phyloP scores from a whole-genome alignment of 2,113 vertebrate genomes.

The Phocoena sinus region DNA sequence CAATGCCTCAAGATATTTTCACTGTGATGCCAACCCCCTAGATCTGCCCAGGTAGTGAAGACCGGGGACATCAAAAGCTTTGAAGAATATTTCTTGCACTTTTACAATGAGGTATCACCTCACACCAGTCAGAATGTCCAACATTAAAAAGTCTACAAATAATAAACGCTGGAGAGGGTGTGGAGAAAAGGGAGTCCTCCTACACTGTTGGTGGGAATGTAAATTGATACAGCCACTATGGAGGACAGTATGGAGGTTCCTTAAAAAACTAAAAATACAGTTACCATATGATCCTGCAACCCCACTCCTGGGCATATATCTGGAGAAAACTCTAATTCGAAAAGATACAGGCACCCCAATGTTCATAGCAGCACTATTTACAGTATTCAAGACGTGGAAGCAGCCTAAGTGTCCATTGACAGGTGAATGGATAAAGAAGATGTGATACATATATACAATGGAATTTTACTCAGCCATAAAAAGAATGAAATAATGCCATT shows the following conservation, averaged over 20 bases:
- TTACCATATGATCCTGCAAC: not conserved
- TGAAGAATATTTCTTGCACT: not conserved
- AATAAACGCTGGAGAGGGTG: not conserved
- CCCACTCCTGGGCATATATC: not conserved
- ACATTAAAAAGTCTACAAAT: not conserved
- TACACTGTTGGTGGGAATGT: not conserved
- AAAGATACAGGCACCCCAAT: not conserved
- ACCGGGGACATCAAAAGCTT: not conserved
- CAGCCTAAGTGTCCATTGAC: not conserved
- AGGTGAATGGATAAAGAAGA: not conserved
- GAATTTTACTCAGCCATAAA: too few species aligned
- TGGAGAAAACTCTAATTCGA: not conserved
- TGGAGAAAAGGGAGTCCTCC: not conserved
- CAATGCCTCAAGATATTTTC: not conserved
- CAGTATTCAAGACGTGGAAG: not conserved
- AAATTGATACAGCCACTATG: not conserved
- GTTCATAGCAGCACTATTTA: not conserved
- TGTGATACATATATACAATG: too few species aligned
- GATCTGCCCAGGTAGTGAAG: not conserved
- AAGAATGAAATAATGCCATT: too few species aligned
- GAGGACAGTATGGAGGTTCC: not conserved
- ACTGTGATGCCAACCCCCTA: not conserved
- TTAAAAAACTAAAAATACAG: not conserved
- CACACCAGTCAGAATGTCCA: not conserved
- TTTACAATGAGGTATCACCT: not conserved